Base-by-base conservation (phyloP, 2,888 invertebrate genomes). In the Griposia aprilina region DNA sequence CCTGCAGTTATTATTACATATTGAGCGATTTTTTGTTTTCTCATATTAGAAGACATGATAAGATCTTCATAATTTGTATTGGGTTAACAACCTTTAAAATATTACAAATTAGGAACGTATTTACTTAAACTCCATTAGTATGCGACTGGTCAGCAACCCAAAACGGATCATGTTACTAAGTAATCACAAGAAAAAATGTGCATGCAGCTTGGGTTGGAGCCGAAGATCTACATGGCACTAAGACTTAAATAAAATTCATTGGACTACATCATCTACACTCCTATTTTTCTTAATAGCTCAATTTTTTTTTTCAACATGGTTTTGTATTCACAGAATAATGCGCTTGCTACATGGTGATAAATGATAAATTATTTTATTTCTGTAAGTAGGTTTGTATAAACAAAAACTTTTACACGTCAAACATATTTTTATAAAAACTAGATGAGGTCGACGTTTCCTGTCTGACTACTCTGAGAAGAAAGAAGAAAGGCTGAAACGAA, bases 21-120 rank as follows among this genome's bases (percentile, higher is more conserved):
- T 36, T 59, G 57, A 5, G 52, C 11, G 4, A 50, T 13, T 72
- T 52, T 69, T 48, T 23, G 26, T 59, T 57, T 69, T 72, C 36
- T 71, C 26, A 65, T 52, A 52, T 71, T 48, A 3, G 62, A 66
- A 73, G 8, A 69, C 36, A 36, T 26, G 71, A 82, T 78, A 78
- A 78, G 62, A 78, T 82, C 62, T 57, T 57, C 13, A 30, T 36
- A 48, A 66, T 26, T 52, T 59, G 20, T 52, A 45, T 23, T 1
- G 10, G 82, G 83, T 79, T 62, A 79, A 74, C 36, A 70, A 74
- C 57, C 83, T 83, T 59, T 67, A 26, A 52, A 63, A 41, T 41
- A 60, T 71, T 70, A 8, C 15, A 30, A 81, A 57, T 57, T 30
- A 60, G 36, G 23, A 76, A 60, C 26, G 5, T 62, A 50, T 50